phyloP scores from a whole-genome alignment of 2,113 vertebrate species.

The Salvelinus sp. region DNA sequence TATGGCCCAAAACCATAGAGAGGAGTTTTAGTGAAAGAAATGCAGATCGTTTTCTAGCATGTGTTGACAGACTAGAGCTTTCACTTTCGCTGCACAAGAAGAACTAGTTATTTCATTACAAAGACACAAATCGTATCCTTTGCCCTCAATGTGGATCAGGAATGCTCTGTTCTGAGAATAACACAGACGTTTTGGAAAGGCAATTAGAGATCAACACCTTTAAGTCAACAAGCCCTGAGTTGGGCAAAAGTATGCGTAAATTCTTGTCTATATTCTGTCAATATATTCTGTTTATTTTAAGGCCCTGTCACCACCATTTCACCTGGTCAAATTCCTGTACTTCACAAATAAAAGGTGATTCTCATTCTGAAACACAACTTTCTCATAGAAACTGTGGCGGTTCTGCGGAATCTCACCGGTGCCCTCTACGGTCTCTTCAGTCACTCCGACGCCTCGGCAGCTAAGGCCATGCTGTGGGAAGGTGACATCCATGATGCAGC shows the following conservation, averaged over 20 bases:
- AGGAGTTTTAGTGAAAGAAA: background rate
- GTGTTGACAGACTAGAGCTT: background rate
- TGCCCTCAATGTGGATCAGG: too few relatives aligned
- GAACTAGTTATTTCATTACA: too few relatives aligned
- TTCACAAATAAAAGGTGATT: background rate
- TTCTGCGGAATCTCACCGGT: conserved; percentile 38
- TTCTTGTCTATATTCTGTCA: too few relatives aligned
- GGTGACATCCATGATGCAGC: conserved; percentile 72
- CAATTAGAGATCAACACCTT: too few relatives aligned
- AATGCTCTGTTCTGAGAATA: too few relatives aligned
- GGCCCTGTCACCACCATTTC: background rate
- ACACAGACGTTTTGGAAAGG: too few relatives aligned
- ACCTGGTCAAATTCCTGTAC: background rate
- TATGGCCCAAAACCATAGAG: conserved; percentile 17
- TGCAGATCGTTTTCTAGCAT: background rate
- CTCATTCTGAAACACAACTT: background rate
- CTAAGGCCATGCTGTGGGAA: conserved; percentile 48
- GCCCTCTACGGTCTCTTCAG: conserved; percentile 36
- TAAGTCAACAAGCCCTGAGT: too few relatives aligned
- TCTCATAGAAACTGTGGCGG: background rate
- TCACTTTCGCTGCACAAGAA: background rate
- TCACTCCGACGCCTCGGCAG: conserved; percentile 65
- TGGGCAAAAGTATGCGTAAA: too few relatives aligned
- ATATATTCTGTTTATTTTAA: background rate
- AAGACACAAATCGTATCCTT: too few relatives aligned